phyloP scores from a whole-genome alignment of 2,797 vertebrate genomes.

The Monodelphis domestica region DNA sequence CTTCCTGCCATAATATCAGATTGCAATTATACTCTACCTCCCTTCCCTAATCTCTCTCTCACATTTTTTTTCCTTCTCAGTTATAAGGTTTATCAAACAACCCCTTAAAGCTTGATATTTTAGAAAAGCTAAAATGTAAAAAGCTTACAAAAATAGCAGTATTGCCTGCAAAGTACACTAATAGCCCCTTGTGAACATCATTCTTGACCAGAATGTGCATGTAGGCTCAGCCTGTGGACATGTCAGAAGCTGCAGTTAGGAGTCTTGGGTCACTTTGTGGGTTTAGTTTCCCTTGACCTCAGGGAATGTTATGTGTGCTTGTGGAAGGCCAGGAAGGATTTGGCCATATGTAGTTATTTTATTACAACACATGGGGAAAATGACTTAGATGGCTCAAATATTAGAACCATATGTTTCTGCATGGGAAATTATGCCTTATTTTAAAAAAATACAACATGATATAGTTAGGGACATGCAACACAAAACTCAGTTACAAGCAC shows the following conservation, averaged over 20 bases:
- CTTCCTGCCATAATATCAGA: background rate
- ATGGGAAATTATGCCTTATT: constrained; percentile 75
- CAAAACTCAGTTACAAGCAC: constrained; percentile 46
- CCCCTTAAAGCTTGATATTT: constrained; percentile 6
- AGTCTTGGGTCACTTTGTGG: background rate
- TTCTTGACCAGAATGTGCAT: background rate
- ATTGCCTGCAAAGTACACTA: constrained; percentile 21
- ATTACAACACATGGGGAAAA: constrained; percentile 68
- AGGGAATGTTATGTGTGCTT: constrained; percentile 50
- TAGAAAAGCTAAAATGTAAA: constrained; percentile 22
- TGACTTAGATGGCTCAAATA: constrained; percentile 69
- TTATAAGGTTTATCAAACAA: background rate
- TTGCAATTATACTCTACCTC: background rate
- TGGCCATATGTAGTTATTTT: constrained; percentile 64
- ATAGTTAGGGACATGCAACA: constrained; percentile 53
- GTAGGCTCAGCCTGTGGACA: background rate
- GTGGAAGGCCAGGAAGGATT: constrained; percentile 67
- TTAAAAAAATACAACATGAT: constrained; percentile 77
- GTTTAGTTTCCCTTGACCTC: background rate
- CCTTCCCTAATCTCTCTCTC: background rate
- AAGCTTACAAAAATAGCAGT: background rate
- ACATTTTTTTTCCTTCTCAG: background rate
- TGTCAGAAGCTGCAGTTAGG: constrained; percentile 21
- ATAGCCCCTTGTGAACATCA: constrained; percentile 10
- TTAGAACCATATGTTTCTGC: constrained; percentile 79